A percentile compares a stretch with the other conserved stretches of the same genome.
Evolutionary conservation across 1,140 invertebrate genomes (phyloP).

Genomic region (Hirudo medicinalis): DNA sequence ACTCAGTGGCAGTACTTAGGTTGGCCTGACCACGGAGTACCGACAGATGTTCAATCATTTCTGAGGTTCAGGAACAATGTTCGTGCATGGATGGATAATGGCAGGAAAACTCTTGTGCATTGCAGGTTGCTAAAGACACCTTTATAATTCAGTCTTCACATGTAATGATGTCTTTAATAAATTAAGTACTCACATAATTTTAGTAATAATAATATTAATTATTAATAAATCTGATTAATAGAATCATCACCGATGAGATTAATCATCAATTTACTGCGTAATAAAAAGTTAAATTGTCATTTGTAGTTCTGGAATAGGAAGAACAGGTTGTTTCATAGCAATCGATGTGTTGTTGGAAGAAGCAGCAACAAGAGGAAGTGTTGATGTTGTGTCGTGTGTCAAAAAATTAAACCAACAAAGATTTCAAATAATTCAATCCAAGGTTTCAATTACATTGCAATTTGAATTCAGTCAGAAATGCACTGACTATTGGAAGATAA

Average conservation of each 20-base stretch:
- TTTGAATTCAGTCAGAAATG: no score
- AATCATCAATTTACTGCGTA: not conserved
- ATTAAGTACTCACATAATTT: no score
- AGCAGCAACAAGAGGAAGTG: not conserved
- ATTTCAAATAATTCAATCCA: not conserved
- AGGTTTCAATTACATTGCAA: not conserved
- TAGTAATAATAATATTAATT: no score
- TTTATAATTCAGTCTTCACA: no score
- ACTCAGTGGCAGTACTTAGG: not conserved
- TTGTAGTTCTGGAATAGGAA: not conserved
- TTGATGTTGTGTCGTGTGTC: not conserved
- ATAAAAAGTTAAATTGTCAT: not conserved
- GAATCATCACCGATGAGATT: no score
- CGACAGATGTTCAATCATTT: not conserved
- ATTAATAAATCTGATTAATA: no score
- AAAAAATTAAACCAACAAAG: not conserved
- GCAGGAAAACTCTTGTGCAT: not conserved
- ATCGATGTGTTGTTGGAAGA: not conserved
- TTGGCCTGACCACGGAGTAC: constrained; percentile 9
- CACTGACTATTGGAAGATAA: no score
- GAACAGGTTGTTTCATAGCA: constrained; percentile 10
- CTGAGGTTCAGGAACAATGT: constrained; percentile 1
- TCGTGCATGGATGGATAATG: not conserved
- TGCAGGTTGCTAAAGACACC: not conserved
- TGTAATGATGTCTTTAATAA: not conserved